phyloP scores from a whole-genome alignment of 2,797 vertebrate species.

The Tangara arthus region DNA sequence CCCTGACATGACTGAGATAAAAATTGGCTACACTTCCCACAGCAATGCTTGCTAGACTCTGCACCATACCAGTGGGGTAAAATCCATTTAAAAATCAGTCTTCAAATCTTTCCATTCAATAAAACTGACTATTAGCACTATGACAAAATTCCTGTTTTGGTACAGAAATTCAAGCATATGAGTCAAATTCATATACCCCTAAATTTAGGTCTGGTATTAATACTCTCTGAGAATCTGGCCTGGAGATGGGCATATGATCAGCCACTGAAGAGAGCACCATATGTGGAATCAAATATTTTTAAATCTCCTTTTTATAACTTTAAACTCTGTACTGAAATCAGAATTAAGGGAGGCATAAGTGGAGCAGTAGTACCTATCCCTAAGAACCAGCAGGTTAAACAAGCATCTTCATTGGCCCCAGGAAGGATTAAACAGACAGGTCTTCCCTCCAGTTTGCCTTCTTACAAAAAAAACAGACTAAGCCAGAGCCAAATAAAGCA shows the following conservation, averaged over 20 bases:
- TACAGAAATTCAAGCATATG: not conserved
- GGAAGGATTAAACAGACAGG: not conserved
- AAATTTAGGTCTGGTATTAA: not conserved
- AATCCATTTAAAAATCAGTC: not conserved
- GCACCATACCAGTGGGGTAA: not conserved
- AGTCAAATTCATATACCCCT: not conserved
- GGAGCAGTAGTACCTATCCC: not conserved
- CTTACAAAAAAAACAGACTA: conserved; percentile 13
- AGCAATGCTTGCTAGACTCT: not conserved
- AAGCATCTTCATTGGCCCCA: not conserved
- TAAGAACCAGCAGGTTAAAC: not conserved
- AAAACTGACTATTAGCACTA: not conserved
- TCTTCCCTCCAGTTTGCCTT: not conserved
- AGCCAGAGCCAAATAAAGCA: conserved; percentile 40
- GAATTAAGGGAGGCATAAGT: not conserved
- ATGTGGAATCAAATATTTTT: not conserved
- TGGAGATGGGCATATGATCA: not conserved
- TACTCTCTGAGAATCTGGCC: not conserved
- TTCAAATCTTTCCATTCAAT: not conserved
- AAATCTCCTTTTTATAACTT: not conserved
- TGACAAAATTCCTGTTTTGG: not conserved
- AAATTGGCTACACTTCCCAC: not conserved
- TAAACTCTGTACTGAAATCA: not conserved
- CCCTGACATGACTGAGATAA: not conserved
- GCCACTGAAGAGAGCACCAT: not conserved